Evolutionary conservation across 2,797 vertebrate species (phyloP).

Genomic region (Rhynchotus rufescens): DNA sequence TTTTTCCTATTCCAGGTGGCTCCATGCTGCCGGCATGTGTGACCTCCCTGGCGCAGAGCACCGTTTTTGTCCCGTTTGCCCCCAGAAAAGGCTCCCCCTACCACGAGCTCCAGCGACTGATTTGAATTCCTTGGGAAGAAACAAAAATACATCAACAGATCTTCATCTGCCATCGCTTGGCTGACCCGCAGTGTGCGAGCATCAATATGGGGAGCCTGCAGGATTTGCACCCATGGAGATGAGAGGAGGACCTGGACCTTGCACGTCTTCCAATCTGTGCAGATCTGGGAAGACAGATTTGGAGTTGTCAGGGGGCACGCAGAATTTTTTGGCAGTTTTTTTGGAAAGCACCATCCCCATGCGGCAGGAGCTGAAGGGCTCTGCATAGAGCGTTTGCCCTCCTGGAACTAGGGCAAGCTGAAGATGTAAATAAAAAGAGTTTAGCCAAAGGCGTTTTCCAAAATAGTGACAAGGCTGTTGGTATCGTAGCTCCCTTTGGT

Average conservation of each 20-base stretch:
- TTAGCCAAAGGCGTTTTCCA: neutral
- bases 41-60: no score
- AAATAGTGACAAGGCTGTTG: accelerated
- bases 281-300: neutral
- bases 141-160: accelerated
- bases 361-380: accelerated
- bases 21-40: neutral
- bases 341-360: accelerated
- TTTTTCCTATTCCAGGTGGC: accelerated
- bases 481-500: neutral
- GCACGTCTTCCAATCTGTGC: neutral
- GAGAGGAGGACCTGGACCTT: neutral
- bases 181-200: no score
- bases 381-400: neutral
- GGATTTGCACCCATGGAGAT: accelerated
- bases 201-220: no score
- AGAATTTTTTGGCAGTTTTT: neutral
- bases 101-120: neutral
- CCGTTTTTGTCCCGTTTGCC: neutral
- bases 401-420: neutral
- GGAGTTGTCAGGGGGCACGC: neutral
- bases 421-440: neutral
- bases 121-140: neutral
- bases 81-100: neutral
- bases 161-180: no score